Conservation (phyloP, 1,140 invertebrate genomes). For the Mylabris phalerata region DNA sequence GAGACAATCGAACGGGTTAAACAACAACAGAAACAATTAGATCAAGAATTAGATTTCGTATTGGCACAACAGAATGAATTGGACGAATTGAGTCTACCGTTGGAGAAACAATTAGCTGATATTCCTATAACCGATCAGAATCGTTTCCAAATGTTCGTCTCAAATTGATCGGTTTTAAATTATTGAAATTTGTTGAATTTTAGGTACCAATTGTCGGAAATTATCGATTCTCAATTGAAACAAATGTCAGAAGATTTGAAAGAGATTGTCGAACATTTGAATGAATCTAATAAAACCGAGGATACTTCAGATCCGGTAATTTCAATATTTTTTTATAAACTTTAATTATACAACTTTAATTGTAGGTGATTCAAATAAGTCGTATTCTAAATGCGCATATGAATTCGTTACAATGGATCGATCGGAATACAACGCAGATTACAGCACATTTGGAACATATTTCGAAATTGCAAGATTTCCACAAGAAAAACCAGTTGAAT, state of each 20-base stretch:
- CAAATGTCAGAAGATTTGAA: constrained; percentile 92
- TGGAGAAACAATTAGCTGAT: constrained; percentile 73
- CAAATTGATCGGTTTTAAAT: not conserved
- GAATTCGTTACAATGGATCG: constrained; percentile 92
- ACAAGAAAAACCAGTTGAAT: constrained; percentile 43
- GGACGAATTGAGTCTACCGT: constrained; percentile 74
- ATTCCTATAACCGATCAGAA: constrained; percentile 75
- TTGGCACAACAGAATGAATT: constrained; percentile 87
- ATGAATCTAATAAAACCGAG: constrained; percentile 76
- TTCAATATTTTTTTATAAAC: constrained; percentile 4
- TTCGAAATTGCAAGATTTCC: constrained; percentile 70
- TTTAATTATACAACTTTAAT: constrained; percentile 16
- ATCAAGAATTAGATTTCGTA: constrained; percentile 93
- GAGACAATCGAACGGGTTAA: constrained; percentile 79
- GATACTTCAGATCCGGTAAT: constrained; percentile 81
- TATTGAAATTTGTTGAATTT: constrained; percentile 9
- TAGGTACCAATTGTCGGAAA: constrained; percentile 80
- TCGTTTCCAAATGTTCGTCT: constrained; percentile 67
- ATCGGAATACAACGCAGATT: constrained; percentile 66
- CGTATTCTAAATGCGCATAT: constrained; percentile 94
- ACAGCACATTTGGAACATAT: constrained; percentile 76
- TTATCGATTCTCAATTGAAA: constrained; percentile 85
- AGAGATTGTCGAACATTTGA: constrained; percentile 91
- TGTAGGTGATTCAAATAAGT: constrained; percentile 81
- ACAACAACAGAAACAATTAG: constrained; percentile 80